phyloP scores from a whole-genome alignment of 2,113 vertebrate genomes.

The Stictonetta naevosa region DNA sequence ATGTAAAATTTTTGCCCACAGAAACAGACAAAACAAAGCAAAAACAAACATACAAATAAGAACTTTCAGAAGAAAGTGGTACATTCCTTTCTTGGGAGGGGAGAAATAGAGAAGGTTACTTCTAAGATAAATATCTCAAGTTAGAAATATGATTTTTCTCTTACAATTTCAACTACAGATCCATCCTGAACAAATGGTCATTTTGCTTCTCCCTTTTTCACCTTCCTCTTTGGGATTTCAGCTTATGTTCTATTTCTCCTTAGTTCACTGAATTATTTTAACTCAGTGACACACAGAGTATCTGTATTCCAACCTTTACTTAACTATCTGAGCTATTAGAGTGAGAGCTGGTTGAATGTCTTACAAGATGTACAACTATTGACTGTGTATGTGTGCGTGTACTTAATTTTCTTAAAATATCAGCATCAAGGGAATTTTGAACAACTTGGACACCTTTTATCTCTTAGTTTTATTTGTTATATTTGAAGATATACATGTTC shows the following conservation, averaged over 20 bases:
- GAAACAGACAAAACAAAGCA: not conserved
- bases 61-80: not conserved
- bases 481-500: constrained; percentile 59
- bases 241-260: not conserved
- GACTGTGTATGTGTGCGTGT: not conserved
- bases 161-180: not conserved
- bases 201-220: not conserved
- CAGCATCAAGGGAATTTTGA: constrained; percentile 21
- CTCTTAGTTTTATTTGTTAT: constrained; percentile 24
- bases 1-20: not conserved
- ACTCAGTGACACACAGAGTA: not conserved
- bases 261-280: constrained; percentile 45
- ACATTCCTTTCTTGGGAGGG: not conserved
- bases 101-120: not conserved
- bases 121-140: not conserved
- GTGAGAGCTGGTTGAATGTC: not conserved
- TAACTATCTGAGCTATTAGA: constrained; percentile 14
- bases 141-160: not conserved
- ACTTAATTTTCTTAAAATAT: constrained; percentile 66
- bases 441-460: constrained; percentile 15
- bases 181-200: not conserved
- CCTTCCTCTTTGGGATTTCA: not conserved
- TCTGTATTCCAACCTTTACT: constrained; percentile 10
- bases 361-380: constrained; percentile 63
- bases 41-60: not conserved